These are phyloP conservation scores for Suncus etruscus DNA, from an alignment of 2,113 vertebrate species.

Conservation along the genomic window DNA sequence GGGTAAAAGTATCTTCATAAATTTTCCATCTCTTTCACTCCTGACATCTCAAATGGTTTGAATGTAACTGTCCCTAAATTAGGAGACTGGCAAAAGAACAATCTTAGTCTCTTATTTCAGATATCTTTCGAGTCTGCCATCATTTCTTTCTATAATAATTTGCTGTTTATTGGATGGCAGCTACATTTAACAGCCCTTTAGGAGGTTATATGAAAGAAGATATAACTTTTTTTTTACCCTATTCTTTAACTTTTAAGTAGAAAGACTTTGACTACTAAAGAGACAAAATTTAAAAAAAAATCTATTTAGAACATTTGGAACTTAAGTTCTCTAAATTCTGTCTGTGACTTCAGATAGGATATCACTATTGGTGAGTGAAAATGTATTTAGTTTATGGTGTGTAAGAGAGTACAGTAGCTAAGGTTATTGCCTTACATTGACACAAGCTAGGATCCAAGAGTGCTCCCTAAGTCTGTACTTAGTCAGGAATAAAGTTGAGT, in stretches of 20 bases:
- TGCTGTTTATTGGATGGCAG: constrained; percentile 43
- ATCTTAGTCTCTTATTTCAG: constrained; percentile 64
- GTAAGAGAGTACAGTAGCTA: no score
- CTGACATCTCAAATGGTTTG: constrained; percentile 64
- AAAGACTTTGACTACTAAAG: constrained; percentile 41
- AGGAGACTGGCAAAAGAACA: constrained; percentile 61
- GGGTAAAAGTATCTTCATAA: constrained; percentile 64
- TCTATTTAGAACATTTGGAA: neutral
- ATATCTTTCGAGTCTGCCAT: constrained; percentile 48
- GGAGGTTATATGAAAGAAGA: neutral
- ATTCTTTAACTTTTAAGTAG: constrained; percentile 54
- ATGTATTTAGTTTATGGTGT: neutral
- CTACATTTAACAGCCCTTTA: constrained; percentile 56
- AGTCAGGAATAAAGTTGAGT: no score
- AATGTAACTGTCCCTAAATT: constrained; percentile 70
- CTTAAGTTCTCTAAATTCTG: neutral
- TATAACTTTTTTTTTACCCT: neutral
- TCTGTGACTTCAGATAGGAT: neutral
- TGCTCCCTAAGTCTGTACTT: no score
- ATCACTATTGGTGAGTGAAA: constrained; percentile 4
- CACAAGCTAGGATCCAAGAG: no score
- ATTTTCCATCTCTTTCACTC: constrained; percentile 57
- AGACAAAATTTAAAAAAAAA: constrained; percentile 25
- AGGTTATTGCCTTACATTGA: no score
- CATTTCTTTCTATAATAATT: constrained; percentile 35